Evolutionary conservation across 2,797 vertebrate species (phyloP), one percentile per base, ranked within the genome.

Genomic region (Myripristis murdjan): DNA sequence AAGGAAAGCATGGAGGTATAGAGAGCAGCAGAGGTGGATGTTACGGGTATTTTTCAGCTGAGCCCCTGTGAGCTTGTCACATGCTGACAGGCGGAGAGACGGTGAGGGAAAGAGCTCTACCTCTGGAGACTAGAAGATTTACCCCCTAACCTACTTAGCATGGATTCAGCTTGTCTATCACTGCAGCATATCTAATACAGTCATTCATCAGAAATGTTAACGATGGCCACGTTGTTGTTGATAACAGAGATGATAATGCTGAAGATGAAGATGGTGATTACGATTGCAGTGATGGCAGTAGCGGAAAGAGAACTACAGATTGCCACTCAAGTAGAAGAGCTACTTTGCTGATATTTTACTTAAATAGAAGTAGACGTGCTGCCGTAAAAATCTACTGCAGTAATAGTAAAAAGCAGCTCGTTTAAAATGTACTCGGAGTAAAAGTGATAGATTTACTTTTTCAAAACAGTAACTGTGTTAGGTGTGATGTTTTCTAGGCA

Each of bases 71-170:
- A 86, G 86, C 77, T 88, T 90, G 88, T 91, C 90, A 90, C 82
- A 86, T 75, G 77, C 73, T 86, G 87, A 87, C 88, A 88, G 66
- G 65, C 75, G 78, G 73, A 84, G 79, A 90, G 79, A 77, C 65
- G 64, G 18, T 20, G 75, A 88, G 78, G 66, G 70, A 85, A 80
- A 84, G 76, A 22, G 62, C 52, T 81, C 80, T 65, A 71, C 73
- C 89, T 86, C 82, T 61, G 73, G 89, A 91, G 89, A 89, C 83
- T 73, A 82, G 75, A 84, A 89, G 88, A 89, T 89, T 86, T 89
- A 91, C 79, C 89, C 89, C 73, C 59, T 88, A 93, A 92, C 90
- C 86, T 83, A 90, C 81, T 92, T 92, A 91, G 74, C 84, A 88
- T 89, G 85, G 89, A 89, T 87, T 56, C 63, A 62, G 68, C 82